Percentiles rank a stretch among this genome's conserved stretches.
Evolutionary conservation across 2,888 invertebrate genomes (phyloP).

Genomic region (Polylopha cassiicola): DNA sequence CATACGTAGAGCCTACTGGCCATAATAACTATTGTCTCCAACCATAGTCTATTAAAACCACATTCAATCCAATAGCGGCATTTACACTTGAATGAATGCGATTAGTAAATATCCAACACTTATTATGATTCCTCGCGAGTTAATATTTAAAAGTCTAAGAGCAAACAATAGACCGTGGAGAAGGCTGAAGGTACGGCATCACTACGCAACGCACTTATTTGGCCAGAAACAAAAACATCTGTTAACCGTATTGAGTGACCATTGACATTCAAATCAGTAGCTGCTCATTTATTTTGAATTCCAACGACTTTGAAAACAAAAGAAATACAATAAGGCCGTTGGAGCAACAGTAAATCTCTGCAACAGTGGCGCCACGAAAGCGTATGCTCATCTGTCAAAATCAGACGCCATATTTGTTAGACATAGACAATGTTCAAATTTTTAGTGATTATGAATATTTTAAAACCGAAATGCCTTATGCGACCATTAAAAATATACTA

Average conservation of each 20-base stretch:
- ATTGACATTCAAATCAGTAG: constrained; percentile 76
- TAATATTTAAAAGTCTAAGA: constrained; percentile 22
- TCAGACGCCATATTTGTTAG: constrained; percentile 56
- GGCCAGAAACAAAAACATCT: constrained; percentile 62
- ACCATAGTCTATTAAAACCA: constrained; percentile 16
- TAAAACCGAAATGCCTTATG: no score
- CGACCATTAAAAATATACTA: no score
- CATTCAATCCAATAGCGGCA: constrained; percentile 18
- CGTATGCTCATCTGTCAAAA: constrained; percentile 65
- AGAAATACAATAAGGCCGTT: constrained; percentile 62
- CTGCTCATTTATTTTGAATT: constrained; percentile 70
- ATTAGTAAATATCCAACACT: constrained; percentile 23
- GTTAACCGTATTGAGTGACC: constrained; percentile 62
- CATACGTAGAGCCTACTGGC: no score
- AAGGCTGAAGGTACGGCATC: constrained; percentile 2
- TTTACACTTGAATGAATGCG: constrained; percentile 21
- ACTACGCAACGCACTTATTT: constrained; percentile 39
- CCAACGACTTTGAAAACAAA: constrained; percentile 59
- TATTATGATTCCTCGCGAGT: constrained; percentile 19
- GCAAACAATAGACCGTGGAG: no score
- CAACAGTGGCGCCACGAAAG: constrained; percentile 69
- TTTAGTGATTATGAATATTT: constrained; percentile 23
- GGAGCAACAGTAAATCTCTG: constrained; percentile 70
- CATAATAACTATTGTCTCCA: constrained; percentile 16
- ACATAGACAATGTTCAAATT: constrained; percentile 33